Conservation (phyloP, 2,797 vertebrate genomes). For the Myotis myotis region DNA sequence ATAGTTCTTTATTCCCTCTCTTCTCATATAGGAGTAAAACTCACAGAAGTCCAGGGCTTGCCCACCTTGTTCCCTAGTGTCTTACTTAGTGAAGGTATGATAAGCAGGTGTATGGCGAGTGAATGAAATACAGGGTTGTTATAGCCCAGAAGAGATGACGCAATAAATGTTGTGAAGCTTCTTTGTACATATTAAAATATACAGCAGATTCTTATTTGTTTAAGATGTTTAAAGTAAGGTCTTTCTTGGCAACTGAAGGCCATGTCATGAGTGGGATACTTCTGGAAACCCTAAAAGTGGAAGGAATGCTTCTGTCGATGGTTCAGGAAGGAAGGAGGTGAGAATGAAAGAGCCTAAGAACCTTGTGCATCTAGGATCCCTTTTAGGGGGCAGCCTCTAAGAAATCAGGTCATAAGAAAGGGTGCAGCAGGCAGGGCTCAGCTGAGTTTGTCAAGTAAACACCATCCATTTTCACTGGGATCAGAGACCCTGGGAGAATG, state of each 20-base stretch:
- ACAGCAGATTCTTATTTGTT: background rate
- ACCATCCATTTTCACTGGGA: background rate
- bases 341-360: background rate
- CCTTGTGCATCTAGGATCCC: background rate
- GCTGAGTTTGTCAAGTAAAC: background rate
- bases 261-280: background rate
- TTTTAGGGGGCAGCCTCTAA: background rate
- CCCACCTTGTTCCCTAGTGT: background rate
- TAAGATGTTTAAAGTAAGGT: background rate
- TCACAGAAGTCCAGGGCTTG: background rate
- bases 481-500: background rate
- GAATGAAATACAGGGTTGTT: accelerated
- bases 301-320: accelerated
- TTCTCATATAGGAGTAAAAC: background rate
- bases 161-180: accelerated
- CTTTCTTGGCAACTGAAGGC: too few relatives aligned
- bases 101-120: accelerated
- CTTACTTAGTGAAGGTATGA: background rate
- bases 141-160: background rate
- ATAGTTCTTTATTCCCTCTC: background rate
- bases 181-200: accelerated
- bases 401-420: background rate
- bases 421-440: background rate
- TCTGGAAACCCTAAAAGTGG: background rate
- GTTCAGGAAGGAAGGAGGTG: background rate